A percentile compares a stretch with the other conserved stretches of the same genome.
Evolutionary conservation across 2,888 invertebrate genomes (phyloP).

Genomic region (Cephalotes varians): DNA sequence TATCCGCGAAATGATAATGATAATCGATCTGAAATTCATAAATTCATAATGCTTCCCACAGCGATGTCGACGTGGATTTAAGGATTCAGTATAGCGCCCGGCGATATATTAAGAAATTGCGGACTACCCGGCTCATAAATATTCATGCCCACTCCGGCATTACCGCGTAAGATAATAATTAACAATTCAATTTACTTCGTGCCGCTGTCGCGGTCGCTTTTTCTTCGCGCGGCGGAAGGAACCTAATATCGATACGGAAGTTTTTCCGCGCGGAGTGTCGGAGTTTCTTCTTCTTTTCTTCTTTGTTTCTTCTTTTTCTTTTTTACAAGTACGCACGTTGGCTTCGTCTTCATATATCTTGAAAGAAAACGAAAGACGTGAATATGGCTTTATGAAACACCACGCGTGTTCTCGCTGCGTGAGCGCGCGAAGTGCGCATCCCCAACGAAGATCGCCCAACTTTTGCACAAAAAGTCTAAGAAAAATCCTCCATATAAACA

Average conservation of each 20-base stretch:
- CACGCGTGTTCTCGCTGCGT: neutral
- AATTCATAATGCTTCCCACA: constrained; percentile 34
- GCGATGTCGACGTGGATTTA: constrained; percentile 36
- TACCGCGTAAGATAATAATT: constrained; percentile 52
- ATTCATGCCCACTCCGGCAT: constrained; percentile 52
- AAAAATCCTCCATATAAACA: neutral
- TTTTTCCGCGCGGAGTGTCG: neutral
- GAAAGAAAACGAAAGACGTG: neutral
- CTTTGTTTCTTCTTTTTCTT: no score
- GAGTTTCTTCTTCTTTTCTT: neutral
- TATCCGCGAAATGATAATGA: constrained; percentile 17
- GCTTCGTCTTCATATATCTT: neutral
- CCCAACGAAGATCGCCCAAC: constrained; percentile 38
- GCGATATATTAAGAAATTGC: constrained; percentile 58
- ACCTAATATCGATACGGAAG: constrained; percentile 27
- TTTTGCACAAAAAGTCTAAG: neutral
- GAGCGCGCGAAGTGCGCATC: constrained; percentile 17
- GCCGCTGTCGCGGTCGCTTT: constrained; percentile 19
- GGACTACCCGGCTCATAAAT: constrained; percentile 54
- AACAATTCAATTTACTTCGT: constrained; percentile 56
- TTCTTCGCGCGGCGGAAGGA: neutral
- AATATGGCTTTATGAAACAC: neutral
- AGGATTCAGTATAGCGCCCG: constrained; percentile 46
- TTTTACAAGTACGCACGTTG: neutral
- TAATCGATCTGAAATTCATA: constrained; percentile 39